phyloP scores from a whole-genome alignment of 2,113 vertebrate genomes.

The Athene noctua region DNA sequence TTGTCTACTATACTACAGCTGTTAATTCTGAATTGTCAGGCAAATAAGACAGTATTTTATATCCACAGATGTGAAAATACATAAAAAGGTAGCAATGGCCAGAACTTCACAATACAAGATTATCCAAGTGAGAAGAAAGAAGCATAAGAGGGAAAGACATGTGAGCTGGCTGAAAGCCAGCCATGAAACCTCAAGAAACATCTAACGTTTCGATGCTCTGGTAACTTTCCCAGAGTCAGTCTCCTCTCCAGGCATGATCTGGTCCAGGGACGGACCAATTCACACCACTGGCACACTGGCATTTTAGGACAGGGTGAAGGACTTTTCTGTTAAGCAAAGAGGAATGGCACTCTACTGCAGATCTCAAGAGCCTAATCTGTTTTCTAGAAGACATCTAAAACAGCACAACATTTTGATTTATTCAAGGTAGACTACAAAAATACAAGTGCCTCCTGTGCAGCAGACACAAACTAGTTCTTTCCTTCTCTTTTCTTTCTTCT shows the following conservation, averaged over 20 bases:
- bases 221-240: not conserved
- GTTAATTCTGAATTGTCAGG: not conserved
- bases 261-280: not conserved
- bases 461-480: not conserved
- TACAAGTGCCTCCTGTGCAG: not conserved
- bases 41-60: not conserved
- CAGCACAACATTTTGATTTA: not conserved
- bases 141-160: not conserved
- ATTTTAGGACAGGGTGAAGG: not conserved
- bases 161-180: not conserved
- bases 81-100: not conserved
- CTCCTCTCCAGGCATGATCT: not conserved
- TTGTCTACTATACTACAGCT: not conserved
- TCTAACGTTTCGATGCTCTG: not conserved
- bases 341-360: not conserved
- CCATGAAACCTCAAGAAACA: not conserved
- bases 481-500: not conserved
- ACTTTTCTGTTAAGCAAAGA: not conserved
- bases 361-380: not conserved
- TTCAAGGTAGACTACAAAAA: not conserved
- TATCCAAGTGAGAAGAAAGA: not conserved
- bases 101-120: not conserved
- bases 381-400: not conserved
- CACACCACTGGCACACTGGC: not conserved
- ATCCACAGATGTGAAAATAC: not conserved